A percentile compares a stretch with the other conserved stretches of the same genome.
phyloP scores from a whole-genome alignment of 2,113 vertebrate genomes.

The Columba janthina region DNA sequence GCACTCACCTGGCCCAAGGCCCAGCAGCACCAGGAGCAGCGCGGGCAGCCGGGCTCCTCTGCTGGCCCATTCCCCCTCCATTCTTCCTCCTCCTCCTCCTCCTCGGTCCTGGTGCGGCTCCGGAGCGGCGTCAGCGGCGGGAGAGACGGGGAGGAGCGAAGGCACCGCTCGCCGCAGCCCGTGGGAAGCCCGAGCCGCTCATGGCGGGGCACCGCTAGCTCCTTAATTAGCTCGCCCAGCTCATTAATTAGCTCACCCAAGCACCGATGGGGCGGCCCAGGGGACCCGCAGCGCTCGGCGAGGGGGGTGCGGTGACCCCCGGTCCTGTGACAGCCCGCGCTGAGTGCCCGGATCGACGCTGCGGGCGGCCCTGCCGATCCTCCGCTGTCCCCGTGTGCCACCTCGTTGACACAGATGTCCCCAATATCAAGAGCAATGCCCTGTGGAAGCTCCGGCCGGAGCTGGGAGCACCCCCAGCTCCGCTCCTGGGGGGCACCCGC shows the following conservation, averaged over 20 bases:
- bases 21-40: background rate
- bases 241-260: too few species aligned
- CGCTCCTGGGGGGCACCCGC: fast-evolving
- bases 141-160: constrained; percentile 7
- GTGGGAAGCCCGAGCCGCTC: background rate
- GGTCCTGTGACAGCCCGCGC: background rate
- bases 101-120: background rate
- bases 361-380: background rate
- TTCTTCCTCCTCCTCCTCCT: background rate
- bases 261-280: too few species aligned
- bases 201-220: background rate
- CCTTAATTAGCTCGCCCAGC: background rate
- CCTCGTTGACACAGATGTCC: background rate
- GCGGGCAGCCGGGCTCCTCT: background rate
- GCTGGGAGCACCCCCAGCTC: background rate
- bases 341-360: background rate
- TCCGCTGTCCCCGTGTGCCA: too few species aligned
- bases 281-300: too few species aligned
- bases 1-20: constrained; percentile 17
- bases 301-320: background rate
- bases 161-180: background rate
- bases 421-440: background rate
- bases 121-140: background rate
- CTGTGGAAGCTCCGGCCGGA: background rate
- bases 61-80: background rate